Evolutionary conservation across 2,113 vertebrate species (phyloP), one percentile per base, ranked within the genome.

Genomic region (Lonchura striata): DNA sequence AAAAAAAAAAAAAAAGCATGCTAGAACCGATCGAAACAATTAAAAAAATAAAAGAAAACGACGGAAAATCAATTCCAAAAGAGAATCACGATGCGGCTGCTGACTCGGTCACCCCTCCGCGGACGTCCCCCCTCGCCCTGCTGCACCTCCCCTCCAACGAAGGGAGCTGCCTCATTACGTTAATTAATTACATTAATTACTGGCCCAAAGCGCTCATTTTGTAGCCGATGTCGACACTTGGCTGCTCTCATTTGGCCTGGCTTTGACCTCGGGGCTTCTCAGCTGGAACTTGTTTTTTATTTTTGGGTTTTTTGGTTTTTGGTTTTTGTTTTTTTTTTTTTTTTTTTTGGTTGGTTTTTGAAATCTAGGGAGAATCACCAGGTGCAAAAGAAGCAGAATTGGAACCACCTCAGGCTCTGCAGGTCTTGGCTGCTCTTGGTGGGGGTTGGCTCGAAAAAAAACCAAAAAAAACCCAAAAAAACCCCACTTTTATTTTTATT

Each of bases 11-110:
- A n/a, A 33, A 63, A 78, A 64, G 99, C 99, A 99, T 99, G 99
- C 99, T 99, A 99, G 99, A 99, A 99, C 98, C 98, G 99, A 99
- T 99, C 98, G n/a, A n/a, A n/a, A n/a, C n/a, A n/a, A n/a, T n/a
- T n/a, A n/a, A 97, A 98, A 98, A 39, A n/a, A n/a, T n/a, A n/a
- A n/a, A n/a, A n/a, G n/a, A n/a, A n/a, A 96, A 41, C 85, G 97
- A 97, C 96, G 97, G 95, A 97, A 98, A 98, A 96, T 79, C 52
- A 96, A 95, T 96, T 82, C 88, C 95, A 95, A 83, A 96, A 96
- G 59, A 90, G 98, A 98, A 98, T 98, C 98, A 99, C 98, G 99
- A 99, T 98, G 98, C 99, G 99, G 99, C 99, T 98, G 98, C 97
- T 97, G 97, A 97, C 94, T 95, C 71, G 90, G 92, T 95, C 98